Percentiles rank a stretch among this genome's conserved stretches.
phyloP scores from a whole-genome alignment of 92 coral and sea anemone genomes.

The Porites divaricata region DNA sequence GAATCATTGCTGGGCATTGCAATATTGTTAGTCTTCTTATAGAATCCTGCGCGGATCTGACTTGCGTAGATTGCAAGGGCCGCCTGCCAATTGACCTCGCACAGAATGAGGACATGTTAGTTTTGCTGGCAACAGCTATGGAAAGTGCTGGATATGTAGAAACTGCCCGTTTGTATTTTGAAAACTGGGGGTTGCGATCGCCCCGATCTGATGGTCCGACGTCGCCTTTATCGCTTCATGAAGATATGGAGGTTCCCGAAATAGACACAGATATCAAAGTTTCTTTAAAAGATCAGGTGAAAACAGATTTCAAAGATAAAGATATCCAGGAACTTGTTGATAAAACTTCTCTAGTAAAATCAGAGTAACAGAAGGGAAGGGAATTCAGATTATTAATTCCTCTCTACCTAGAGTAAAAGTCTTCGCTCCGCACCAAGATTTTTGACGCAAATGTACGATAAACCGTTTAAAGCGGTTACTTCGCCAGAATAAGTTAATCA shows the following conservation, averaged over 20 bases:
- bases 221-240: constrained; percentile 54
- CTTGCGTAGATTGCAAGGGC: constrained; percentile 74
- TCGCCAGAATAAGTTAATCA: too few species aligned
- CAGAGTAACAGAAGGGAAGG: background rate
- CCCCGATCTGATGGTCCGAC: constrained; percentile 49
- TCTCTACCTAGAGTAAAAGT: background rate
- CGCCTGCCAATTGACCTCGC: constrained; percentile 84
- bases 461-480: too few species aligned
- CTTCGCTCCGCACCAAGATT: background rate
- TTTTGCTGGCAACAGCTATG: constrained; percentile 73
- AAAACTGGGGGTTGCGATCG: constrained; percentile 76
- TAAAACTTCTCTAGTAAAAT: background rate
- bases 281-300: background rate
- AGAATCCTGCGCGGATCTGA: constrained; percentile 82
- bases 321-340: background rate
- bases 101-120: constrained; percentile 71
- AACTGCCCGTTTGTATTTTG: constrained; percentile 78
- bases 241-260: constrained; percentile 14
- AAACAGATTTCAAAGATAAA: background rate
- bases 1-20: constrained; percentile 65
- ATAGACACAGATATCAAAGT: background rate
- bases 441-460: background rate
- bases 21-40: constrained; percentile 70
- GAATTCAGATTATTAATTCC: background rate
- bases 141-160: constrained; percentile 75